Evolutionary conservation across 2,113 vertebrate genomes (phyloP), one percentile per base, ranked within the genome.

Genomic region (Cinclus cinclus): DNA sequence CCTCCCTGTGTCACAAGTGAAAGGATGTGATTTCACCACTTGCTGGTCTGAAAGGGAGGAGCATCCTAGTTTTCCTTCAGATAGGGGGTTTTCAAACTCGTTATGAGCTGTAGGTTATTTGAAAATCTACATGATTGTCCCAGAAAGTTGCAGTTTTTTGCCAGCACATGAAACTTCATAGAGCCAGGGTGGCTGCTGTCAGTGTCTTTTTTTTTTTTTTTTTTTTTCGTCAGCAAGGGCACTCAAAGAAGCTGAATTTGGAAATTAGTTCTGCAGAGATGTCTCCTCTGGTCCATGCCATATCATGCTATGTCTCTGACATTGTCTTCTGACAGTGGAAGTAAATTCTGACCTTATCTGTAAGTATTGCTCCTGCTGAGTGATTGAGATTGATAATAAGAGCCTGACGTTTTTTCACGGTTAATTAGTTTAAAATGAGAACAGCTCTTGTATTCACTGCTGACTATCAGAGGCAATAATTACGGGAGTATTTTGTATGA

Each of bases 381-480:
- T 89, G 92, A 93, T 71, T 59, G 74, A 93, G 90, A 94, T 95
- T 69, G 68, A 92, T 96, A 83, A 39, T 67, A 92, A 67, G 39
- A 90, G 47, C 77, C 80, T 92, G 94, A 70, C 60, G 70, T 77
- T 71, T 95, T 93, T 94, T 92, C 89, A 71, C 63, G 80, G 91
- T 68, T 93, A 97, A 92, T 92, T 92, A 90, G 79, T 76, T 92
- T 69, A 80, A 90, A 97, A 94, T 77, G 86, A 89, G 68, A 83
- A 67, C 18, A 70, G 71, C 64, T 96, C 80, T 93, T 77, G 63
- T 89, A 53, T 59, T 90, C 76, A 20, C 63, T 74, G 68, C 68
- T 83, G 75, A 67, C 75, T 89, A 86, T 58, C 44, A 39, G 47
- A 47, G 91, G 60, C 76, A 94, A 70, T 92, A 86, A 97, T 83